Evolutionary conservation across 1,140 invertebrate genomes (phyloP), one percentile per base, ranked within the genome.

Genomic region (Venturia canescens): DNA sequence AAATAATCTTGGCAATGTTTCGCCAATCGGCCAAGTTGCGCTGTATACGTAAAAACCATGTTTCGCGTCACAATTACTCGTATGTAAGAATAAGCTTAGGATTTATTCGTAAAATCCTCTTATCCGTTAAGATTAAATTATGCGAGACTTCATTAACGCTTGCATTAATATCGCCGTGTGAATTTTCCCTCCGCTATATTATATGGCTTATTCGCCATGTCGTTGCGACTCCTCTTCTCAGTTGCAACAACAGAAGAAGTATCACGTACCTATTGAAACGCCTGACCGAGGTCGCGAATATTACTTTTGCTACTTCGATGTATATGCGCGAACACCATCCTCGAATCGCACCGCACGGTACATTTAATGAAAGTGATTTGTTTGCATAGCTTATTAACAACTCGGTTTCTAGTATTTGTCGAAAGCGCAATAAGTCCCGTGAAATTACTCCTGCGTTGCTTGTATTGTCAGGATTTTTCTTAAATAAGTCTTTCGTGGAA

Each of bases 281-380:
- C n/a, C 13, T 53, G 50, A n/a, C 13, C 50, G 50, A 15, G n/a
- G n/a, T 16, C 50, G 50, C 13, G 15, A n/a, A n/a, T n/a, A 53
- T 16, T n/a, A 53, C 50, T 53, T 53, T 53, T 15, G 50, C 50
- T 53, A 53, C 50, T 16, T 53, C n/a, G 50, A 53, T 53, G 50
- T 53, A 53, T n/a, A 53, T n/a, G n/a, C 50, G 15, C 50, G 13
- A 53, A n/a, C 50, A 53, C 15, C 15, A 53, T n/a, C 15, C 50
- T 53, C n/a, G 50, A 53, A 5, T 53, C 50, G 50, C 50, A n/a
- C n/a, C n/a, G n/a, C 15, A 53, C 50, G 50, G 50, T 15, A n/a
- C 50, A 53, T 53, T 53, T 53, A 53, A 53, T 53, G n/a, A 53
- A 53, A 53, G 50, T 53, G 50, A 53, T 53, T 53, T 53, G 50